Evolutionary conservation across 1,140 invertebrate species (phyloP).

Genomic region (Lordiphosa clarofinis): DNA sequence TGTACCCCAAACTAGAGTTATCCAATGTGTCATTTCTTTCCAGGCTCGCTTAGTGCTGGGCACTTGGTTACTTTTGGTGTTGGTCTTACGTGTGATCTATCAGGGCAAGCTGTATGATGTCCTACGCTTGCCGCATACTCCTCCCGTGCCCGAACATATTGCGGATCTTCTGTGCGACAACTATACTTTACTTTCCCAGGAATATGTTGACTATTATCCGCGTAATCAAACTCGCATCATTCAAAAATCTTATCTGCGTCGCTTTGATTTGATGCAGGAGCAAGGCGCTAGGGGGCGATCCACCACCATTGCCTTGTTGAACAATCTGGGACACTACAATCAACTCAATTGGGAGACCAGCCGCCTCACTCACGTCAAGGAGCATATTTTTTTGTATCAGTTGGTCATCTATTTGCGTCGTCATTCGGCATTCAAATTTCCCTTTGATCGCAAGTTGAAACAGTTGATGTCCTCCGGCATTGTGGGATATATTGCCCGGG

Average conservation of each 20-base stretch:
- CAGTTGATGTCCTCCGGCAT: constrained; percentile 53
- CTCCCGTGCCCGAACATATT: constrained; percentile 30
- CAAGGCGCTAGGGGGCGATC: neutral
- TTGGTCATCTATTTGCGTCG: constrained; percentile 50
- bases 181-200: constrained; percentile 33
- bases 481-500: constrained; percentile 27
- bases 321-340: constrained; percentile 43
- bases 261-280: constrained; percentile 31
- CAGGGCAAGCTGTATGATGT: constrained; percentile 61
- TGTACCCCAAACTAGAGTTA: neutral
- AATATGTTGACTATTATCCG: constrained; percentile 47
- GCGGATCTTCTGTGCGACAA: constrained; percentile 27
- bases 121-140: constrained; percentile 31
- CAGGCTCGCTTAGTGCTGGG: constrained; percentile 4
- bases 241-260: neutral
- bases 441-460: constrained; percentile 57
- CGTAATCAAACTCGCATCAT: constrained; percentile 24
- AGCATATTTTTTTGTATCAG: constrained; percentile 56
- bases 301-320: constrained; percentile 35
- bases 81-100: constrained; percentile 49
- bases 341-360: constrained; percentile 31
- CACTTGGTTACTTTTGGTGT: constrained; percentile 44
- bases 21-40: neutral
- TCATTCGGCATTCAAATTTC: constrained; percentile 49
- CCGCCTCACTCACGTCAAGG: constrained; percentile 34